Percentiles rank a stretch among this genome's conserved stretches.
Conservation (phyloP, 1,140 invertebrate species). For the Heliothis virescens region DNA sequence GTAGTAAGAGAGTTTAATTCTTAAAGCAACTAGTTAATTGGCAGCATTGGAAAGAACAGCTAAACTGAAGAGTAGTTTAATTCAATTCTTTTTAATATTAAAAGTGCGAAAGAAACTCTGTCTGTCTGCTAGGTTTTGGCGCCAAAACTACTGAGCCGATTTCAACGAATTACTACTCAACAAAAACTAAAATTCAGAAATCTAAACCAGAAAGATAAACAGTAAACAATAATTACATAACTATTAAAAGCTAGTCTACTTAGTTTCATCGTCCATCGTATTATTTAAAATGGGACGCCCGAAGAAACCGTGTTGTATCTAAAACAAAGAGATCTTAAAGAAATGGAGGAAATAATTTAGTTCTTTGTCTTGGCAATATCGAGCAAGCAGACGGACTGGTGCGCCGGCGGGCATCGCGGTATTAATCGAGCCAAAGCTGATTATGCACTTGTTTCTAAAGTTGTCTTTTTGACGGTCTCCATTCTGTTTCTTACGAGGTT, state of each 20-base stretch:
- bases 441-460: slow-evolving; percentile 80
- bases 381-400: slow-evolving; percentile 59
- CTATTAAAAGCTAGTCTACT: background rate
- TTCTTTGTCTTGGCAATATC: slow-evolving; percentile 81
- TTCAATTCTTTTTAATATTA: no score
- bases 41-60: no score
- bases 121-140: no score
- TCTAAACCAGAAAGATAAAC: background rate
- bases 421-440: slow-evolving; percentile 84
- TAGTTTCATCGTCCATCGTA: background rate
- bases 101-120: no score
- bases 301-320: slow-evolving; percentile 64
- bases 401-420: slow-evolving; percentile 72
- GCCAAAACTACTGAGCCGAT: no score
- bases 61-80: no score
- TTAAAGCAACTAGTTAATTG: no score
- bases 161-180: no score
- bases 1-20: background rate
- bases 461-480: slow-evolving; percentile 70
- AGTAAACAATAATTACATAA: slow-evolving; percentile 9
- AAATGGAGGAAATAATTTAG: slow-evolving; percentile 83
- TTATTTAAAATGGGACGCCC: slow-evolving; percentile 48
- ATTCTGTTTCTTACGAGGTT: slow-evolving; percentile 64
- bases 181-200: background rate
- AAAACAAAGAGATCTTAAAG: slow-evolving; percentile 76